phyloP scores from a whole-genome alignment of 1,140 invertebrate species.

The Odontomachus brunneus region DNA sequence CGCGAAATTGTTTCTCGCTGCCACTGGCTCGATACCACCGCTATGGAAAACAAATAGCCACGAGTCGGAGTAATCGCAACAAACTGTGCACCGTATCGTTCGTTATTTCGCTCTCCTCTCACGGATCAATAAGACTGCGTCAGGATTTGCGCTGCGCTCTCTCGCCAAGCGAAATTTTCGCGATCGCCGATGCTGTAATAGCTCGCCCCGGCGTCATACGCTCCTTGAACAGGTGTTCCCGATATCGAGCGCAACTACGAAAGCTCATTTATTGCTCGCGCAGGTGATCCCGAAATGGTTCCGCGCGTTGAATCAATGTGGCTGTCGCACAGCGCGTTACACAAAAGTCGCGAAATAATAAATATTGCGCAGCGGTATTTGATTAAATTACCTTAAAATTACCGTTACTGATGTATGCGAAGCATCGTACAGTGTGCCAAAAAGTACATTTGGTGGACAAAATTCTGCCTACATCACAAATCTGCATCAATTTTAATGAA shows the following conservation, averaged over 20 bases:
- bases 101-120: conserved; percentile 22
- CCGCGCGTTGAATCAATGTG: background rate
- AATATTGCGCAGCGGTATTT: too few species aligned
- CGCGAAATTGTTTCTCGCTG: conserved; percentile 56
- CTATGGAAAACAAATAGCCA: conserved; percentile 57
- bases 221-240: conserved; percentile 25
- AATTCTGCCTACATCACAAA: too few species aligned
- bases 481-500: too few species aligned
- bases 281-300: conserved; percentile 2
- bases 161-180: conserved; percentile 36
- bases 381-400: too few species aligned
- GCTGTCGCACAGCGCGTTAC: background rate
- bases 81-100: conserved; percentile 49
- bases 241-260: conserved; percentile 18
- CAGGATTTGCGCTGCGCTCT: conserved; percentile 17
- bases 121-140: conserved; percentile 57
- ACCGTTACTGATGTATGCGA: too few species aligned
- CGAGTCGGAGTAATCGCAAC: conserved; percentile 53
- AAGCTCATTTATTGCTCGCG: conserved; percentile 15
- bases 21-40: conserved; percentile 35
- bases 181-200: conserved; percentile 23
- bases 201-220: background rate
- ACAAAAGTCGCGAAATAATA: too few species aligned
- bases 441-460: too few species aligned
- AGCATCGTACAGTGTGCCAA: too few species aligned